These are phyloP conservation scores for Polietes domitor DNA, from an alignment of 2,888 invertebrate species.

Conservation along the genomic window DNA sequence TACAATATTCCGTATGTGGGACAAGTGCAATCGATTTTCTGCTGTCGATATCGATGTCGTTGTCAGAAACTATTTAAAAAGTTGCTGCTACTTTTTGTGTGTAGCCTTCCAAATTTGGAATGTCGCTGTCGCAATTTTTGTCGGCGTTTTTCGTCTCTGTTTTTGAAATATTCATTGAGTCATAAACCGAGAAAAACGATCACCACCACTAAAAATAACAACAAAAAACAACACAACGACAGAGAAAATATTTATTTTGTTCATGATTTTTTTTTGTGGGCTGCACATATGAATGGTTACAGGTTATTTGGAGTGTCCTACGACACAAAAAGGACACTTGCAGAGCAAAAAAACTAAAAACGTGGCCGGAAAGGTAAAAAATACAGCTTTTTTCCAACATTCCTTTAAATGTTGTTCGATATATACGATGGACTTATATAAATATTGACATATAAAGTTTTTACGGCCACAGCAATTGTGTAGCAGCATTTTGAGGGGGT, in stretches of 20 bases:
- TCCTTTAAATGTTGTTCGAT: too few relatives aligned
- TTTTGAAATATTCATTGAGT: conserved; percentile 45
- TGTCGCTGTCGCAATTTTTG: neutral
- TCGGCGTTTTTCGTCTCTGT: neutral
- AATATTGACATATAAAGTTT: conserved; percentile 5
- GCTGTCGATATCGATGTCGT: neutral
- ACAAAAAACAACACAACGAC: neutral
- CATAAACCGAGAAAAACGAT: conserved; percentile 49
- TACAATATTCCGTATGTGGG: conserved; percentile 42
- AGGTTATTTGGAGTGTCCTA: conserved; percentile 35
- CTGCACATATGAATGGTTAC: conserved; percentile 22
- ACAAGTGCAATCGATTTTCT: conserved; percentile 63
- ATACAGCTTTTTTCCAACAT: neutral
- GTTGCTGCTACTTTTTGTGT: neutral
- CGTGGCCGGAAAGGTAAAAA: neutral
- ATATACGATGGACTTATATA: neutral
- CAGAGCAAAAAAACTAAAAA: neutral
- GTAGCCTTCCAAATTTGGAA: neutral
- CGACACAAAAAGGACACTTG: too few relatives aligned
- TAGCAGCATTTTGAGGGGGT: conserved; percentile 43
- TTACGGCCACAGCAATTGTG: conserved; percentile 3
- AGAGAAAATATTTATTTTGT: conserved; percentile 16
- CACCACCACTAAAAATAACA: conserved; percentile 10
- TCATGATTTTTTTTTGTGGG: neutral
- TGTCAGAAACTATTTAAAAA: conserved; percentile 40